A percentile compares a stretch with the other conserved stretches of the same genome.
Conservation (phyloP, 2,888 invertebrate genomes). For the Malacosoma neustria region DNA sequence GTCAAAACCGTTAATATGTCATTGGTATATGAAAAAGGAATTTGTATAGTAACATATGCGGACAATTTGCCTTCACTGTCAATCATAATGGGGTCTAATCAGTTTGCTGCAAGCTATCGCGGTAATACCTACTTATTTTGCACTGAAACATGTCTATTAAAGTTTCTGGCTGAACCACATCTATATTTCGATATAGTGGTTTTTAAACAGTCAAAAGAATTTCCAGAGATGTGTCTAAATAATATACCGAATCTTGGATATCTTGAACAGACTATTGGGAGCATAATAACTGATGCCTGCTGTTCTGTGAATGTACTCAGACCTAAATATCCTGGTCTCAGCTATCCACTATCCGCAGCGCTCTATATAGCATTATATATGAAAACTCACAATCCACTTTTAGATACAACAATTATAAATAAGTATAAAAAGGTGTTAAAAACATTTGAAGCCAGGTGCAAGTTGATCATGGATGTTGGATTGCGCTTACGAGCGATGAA, state of each 20-base stretch:
- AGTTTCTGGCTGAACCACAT: conserved; percentile 68
- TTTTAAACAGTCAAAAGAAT: conserved; percentile 37
- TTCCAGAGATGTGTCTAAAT: conserved; percentile 54
- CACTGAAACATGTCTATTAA: conserved; percentile 53
- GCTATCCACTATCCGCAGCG: conserved; percentile 61
- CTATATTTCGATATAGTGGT: conserved; percentile 63
- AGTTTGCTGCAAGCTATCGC: conserved; percentile 62
- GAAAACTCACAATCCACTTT: conserved; percentile 63
- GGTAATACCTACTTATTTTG: conserved; percentile 75
- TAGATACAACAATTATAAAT: conserved; percentile 24
- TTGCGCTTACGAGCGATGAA: conserved; percentile 62
- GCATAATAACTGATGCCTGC: conserved; percentile 68
- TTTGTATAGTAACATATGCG: conserved; percentile 77
- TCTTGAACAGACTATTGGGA: conserved; percentile 75
- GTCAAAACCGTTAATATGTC: conserved; percentile 45
- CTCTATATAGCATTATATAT: conserved; percentile 73
- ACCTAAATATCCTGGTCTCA: conserved; percentile 77
- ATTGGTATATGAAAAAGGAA: conserved; percentile 66
- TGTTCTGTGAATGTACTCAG: conserved; percentile 63
- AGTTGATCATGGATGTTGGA: conserved; percentile 46
- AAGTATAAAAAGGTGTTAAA: conserved; percentile 47
- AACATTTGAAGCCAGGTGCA: conserved; percentile 45
- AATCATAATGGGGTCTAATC: conserved; percentile 49
- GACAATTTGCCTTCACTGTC: conserved; percentile 63
- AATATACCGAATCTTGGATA: conserved; percentile 74